Conservation (phyloP, 1,140 invertebrate genomes). For the Acromyrmex echinatior region DNA sequence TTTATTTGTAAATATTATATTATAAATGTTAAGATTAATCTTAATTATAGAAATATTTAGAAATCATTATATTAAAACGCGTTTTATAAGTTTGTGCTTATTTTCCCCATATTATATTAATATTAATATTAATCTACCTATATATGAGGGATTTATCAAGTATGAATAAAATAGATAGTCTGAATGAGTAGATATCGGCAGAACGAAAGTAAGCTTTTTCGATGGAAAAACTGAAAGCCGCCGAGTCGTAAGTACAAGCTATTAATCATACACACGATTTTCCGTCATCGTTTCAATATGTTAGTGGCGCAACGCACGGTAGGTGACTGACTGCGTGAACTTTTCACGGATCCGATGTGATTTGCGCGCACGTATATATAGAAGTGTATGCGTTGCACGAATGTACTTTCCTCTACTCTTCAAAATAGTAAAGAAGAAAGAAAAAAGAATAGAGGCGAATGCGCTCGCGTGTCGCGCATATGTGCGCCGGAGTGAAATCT, state of each 20-base stretch:
- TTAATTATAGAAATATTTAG: not conserved
- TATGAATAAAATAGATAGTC: not conserved
- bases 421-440: not conserved
- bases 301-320: constrained; percentile 19
- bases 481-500: constrained; percentile 68
- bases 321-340: not conserved
- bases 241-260: not conserved
- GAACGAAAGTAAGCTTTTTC: constrained; percentile 16
- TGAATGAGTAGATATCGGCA: not conserved
- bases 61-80: not conserved
- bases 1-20: too few species aligned
- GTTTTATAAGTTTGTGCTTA: not conserved
- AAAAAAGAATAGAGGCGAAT: constrained; percentile 50
- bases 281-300: constrained; percentile 28
- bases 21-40: not conserved
- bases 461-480: constrained; percentile 65
- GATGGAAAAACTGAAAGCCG: not conserved
- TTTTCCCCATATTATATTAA: not conserved
- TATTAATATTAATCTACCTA: not conserved
- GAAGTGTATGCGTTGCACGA: constrained; percentile 29
- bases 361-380: constrained; percentile 30
- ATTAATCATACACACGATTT: constrained; percentile 46
- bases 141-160: not conserved
- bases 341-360: constrained; percentile 31
- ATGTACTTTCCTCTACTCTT: constrained; percentile 65